A percentile compares a stretch with the other conserved stretches of the same genome.
phyloP scores from a whole-genome alignment of 2,113 vertebrate species.

The Anhinga anhinga region DNA sequence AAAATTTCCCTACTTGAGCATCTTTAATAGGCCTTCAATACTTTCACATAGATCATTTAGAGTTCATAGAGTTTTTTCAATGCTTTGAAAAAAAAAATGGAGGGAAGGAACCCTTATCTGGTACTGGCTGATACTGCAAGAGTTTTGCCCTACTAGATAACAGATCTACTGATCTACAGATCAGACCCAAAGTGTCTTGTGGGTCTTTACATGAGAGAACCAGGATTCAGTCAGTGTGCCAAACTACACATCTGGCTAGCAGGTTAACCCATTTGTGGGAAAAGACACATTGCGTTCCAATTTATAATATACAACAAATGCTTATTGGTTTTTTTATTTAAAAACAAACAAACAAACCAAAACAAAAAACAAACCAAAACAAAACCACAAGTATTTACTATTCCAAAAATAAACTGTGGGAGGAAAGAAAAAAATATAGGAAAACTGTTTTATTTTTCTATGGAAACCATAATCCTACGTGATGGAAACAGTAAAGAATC shows the following conservation, averaged over 20 bases:
- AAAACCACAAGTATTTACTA: background rate
- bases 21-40: background rate
- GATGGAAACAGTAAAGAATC: background rate
- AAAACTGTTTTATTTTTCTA: background rate
- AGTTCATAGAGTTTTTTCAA: background rate
- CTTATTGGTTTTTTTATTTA: background rate
- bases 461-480: background rate
- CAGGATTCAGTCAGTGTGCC: background rate
- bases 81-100: background rate
- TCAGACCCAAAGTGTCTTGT: background rate
- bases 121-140: background rate
- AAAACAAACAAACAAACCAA: background rate
- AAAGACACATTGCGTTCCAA: background rate
- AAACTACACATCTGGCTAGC: constrained; percentile 21
- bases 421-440: background rate
- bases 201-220: background rate
- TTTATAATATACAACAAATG: constrained; percentile 1
- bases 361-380: too few relatives aligned
- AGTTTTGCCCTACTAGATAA: background rate
- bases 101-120: background rate
- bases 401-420: background rate
- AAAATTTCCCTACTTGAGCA: background rate
- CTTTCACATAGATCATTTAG: background rate
- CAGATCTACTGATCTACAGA: background rate
- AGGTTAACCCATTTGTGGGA: background rate